Percentiles rank a stretch among this genome's conserved stretches.
Conservation (phyloP, 2,113 vertebrate genomes). For the Rhabdornis inornatus region DNA sequence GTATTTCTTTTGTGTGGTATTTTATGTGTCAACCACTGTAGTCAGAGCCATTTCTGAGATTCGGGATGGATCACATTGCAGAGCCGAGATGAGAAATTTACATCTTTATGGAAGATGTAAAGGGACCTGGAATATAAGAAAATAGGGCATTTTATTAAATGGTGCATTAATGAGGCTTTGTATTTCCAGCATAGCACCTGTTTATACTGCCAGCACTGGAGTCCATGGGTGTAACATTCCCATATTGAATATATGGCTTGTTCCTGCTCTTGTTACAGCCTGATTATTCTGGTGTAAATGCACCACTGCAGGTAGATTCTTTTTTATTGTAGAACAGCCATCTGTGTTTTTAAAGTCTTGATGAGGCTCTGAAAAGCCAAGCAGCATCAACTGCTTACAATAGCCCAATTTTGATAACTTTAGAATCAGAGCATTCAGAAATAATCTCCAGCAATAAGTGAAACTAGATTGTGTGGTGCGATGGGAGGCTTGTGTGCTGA, state of each 20-base stretch:
- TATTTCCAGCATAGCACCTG: background rate
- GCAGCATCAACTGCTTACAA: constrained; percentile 25
- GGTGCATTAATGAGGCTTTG: constrained; percentile 35
- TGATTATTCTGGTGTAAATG: constrained; percentile 32
- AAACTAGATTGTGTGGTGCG: background rate
- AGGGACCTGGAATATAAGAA: background rate
- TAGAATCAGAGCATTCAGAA: constrained; percentile 30
- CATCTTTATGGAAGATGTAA: constrained; percentile 4
- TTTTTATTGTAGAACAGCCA: constrained; percentile 51
- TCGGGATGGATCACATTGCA: background rate
- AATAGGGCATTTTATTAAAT: constrained; percentile 26
- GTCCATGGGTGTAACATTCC: background rate
- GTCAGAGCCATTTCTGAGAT: background rate
- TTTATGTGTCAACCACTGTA: background rate
- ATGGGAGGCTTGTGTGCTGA: background rate
- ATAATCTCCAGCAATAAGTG: constrained; percentile 43
- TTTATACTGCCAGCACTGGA: background rate
- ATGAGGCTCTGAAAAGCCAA: constrained; percentile 58
- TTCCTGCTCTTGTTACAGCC: background rate
- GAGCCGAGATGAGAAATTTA: background rate
- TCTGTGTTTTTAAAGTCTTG: constrained; percentile 62
- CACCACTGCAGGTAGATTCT: constrained; percentile 45
- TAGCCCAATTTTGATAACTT: constrained; percentile 49
- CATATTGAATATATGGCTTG: background rate
- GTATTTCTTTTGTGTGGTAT: background rate